Evolutionary conservation across 2,797 vertebrate species (phyloP), one percentile per base, ranked within the genome.

Genomic region (Capromys pilorides): DNA sequence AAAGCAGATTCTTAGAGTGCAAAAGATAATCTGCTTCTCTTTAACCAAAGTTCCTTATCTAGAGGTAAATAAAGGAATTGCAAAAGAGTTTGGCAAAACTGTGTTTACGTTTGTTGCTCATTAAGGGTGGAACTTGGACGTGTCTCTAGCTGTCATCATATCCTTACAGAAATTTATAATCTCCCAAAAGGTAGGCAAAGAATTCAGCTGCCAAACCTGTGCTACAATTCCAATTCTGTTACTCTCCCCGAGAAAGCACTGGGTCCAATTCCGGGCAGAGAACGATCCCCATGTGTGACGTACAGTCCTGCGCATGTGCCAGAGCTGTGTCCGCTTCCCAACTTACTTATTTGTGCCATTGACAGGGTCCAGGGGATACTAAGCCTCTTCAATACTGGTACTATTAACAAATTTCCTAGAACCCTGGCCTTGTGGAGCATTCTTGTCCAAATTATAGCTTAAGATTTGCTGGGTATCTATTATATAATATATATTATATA

Each of bases 401-500:
- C 79, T 33, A 82, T 92, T 89, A 97, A 91, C 69, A 75, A 61
- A 77, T 92, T 97, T 96, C 94, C 57, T 21, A 67, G 71, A 97
- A 97, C 64, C 66, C 59, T 95, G 39, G 57, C 33, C 26, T 89
- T 91, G 90, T 87, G 86, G 96, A 96, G 97, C 97, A 90, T 93
- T 96, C 21, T 79, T 86, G 28, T 94, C 78, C 95, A 85, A 97
- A 97, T 95, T 89, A 36, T 96, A 83, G 51, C 73, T 97, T 97
- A 95, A 81, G 96, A 95, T 96, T 95, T 94, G 82, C 96, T 97
- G 79, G 75, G 80, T n/a, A n/a, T n/a, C n/a, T n/a, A n/a, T n/a
- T n/a, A n/a, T n/a, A n/a, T n/a, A n/a, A n/a, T n/a, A n/a, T n/a
- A n/a, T n/a, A n/a, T n/a, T n/a, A n/a, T n/a, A n/a, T n/a, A n/a